Evolutionary conservation across 1,140 invertebrate genomes (phyloP).

Genomic region (Saxidomus purpurata): DNA sequence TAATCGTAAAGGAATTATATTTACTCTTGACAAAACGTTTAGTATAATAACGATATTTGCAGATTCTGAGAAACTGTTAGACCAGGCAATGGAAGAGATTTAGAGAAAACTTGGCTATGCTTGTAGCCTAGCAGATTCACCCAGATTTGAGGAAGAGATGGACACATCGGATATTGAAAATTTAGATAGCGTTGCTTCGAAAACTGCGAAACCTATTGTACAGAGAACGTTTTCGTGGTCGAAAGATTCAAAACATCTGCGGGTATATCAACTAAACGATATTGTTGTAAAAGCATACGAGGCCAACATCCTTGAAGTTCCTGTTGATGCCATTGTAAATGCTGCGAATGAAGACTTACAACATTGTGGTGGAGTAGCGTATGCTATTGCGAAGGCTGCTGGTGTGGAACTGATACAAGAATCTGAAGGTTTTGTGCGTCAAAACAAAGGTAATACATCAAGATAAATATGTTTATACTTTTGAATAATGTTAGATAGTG

Average conservation of each 20-base stretch:
- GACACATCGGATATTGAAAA: too few species aligned
- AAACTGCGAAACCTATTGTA: too few species aligned
- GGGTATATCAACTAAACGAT: background rate
- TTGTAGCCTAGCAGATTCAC: too few species aligned
- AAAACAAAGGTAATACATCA: background rate
- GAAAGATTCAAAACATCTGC: background rate
- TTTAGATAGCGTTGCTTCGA: too few species aligned
- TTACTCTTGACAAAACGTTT: too few species aligned
- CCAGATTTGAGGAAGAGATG: too few species aligned
- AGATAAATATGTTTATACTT: background rate
- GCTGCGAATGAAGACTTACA: constrained; percentile 18
- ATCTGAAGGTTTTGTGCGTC: background rate
- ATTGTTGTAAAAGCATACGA: constrained; percentile 1
- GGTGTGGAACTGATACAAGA: background rate
- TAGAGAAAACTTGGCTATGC: too few species aligned
- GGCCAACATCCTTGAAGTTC: background rate
- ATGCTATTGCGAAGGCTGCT: constrained; percentile 19
- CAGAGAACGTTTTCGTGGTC: background rate
- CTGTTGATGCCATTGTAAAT: constrained; percentile 33
- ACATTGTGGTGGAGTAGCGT: constrained; percentile 13
- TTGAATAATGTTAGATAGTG: too few species aligned
- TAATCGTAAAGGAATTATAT: too few species aligned
- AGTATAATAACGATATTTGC: too few species aligned
- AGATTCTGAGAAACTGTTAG: too few species aligned
- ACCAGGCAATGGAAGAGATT: too few species aligned